Conservation (phyloP, 2,113 vertebrate genomes). For the Fregata magnificens region DNA sequence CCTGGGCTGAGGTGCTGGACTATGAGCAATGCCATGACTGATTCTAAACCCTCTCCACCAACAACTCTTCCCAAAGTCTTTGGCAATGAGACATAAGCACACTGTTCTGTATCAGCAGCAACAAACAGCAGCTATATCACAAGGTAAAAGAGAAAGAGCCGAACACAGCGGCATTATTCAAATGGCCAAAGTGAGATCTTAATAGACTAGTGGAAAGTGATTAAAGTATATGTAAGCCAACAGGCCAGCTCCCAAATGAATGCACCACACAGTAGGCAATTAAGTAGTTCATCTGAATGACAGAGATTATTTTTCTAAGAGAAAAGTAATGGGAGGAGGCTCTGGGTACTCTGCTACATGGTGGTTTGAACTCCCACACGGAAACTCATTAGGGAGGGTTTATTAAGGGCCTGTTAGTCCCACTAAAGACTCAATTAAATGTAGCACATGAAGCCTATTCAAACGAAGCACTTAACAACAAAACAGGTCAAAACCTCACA, state of each 20-base stretch:
- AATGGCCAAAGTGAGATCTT: not conserved
- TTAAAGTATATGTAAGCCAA: not conserved
- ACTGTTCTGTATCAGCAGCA: not conserved
- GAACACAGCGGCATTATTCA: not conserved
- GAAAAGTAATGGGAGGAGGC: not conserved
- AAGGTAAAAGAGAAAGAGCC: not conserved
- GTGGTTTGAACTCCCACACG: not conserved
- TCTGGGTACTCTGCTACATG: not conserved
- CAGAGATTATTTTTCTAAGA: constrained; percentile 1
- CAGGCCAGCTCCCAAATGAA: constrained; percentile 12
- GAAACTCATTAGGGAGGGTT: constrained; percentile 33
- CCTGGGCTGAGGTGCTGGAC: not conserved
- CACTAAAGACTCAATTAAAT: constrained; percentile 22
- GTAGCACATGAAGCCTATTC: not conserved
- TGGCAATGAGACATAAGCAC: rapidly evolving
- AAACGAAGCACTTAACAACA: not conserved
- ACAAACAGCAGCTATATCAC: not conserved
- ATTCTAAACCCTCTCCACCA: not conserved
- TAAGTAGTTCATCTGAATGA: not conserved
- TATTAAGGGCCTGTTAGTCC: not conserved
- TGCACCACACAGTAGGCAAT: not conserved
- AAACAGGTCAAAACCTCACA: not conserved
- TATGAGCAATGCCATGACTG: not conserved
- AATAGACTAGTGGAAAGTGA: not conserved
- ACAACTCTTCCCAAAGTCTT: not conserved